Evolutionary conservation across 2,797 vertebrate species (phyloP).

Genomic region (Mallotus villosus): DNA sequence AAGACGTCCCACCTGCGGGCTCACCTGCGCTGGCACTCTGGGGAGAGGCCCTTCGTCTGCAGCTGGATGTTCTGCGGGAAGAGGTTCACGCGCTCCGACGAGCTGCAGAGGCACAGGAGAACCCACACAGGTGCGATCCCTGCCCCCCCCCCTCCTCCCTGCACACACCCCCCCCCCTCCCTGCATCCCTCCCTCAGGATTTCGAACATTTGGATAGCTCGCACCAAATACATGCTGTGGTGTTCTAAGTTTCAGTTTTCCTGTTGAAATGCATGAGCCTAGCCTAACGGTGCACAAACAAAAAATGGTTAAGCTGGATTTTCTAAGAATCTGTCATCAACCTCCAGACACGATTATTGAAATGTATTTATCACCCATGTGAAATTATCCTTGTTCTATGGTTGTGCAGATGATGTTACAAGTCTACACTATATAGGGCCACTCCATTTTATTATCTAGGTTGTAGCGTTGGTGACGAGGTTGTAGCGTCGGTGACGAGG

Average conservation of each 20-base stretch:
- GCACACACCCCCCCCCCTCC: not conserved
- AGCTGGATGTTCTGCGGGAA: conserved; percentile 99
- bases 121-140: conserved; percentile 91
- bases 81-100: conserved; percentile 97
- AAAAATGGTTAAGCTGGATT: no score
- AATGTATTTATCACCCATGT: no score
- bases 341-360: not conserved
- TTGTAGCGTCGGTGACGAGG: no score
- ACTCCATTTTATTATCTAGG: no score
- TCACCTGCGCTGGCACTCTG: conserved; percentile 98
- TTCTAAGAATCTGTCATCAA: not conserved
- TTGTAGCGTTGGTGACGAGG: no score
- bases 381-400: not conserved
- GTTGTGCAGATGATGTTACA: not conserved
- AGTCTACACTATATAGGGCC: no score
- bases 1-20: conserved; percentile 98
- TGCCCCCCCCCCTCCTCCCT: not conserved
- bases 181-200: conserved; percentile 40
- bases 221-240: not conserved
- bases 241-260: no score
- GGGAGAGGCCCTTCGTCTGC: conserved; percentile 97
- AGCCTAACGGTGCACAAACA: no score
- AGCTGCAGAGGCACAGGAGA: conserved; percentile 96
- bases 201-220: conserved; percentile 39
- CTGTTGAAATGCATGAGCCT: no score